Percentiles rank a stretch among this genome's conserved stretches.
phyloP scores from a whole-genome alignment of 1,140 invertebrate genomes.

The Ceratitis capitata region DNA sequence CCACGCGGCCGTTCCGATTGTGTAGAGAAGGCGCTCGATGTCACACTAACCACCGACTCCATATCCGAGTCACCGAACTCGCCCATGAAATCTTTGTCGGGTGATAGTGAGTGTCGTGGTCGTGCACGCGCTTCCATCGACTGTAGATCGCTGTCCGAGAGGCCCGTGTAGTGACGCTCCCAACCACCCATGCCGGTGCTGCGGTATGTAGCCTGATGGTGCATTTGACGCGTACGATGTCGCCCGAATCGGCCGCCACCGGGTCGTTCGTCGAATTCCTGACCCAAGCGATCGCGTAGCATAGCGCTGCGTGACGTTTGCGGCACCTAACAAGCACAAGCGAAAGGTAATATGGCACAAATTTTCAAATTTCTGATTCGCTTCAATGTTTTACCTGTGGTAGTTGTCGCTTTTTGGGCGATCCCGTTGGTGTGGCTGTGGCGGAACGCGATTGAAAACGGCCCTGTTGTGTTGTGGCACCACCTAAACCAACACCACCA shows the following conservation, averaged over 20 bases:
- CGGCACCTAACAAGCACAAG: conserved; percentile 51
- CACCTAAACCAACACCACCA: conserved; percentile 46
- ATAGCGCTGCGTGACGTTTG: conserved; percentile 66
- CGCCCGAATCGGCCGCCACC: conserved; percentile 71
- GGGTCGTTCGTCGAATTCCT: conserved; percentile 87
- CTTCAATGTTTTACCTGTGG: conserved; percentile 79
- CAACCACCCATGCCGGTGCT: conserved; percentile 76
- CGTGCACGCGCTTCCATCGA: conserved; percentile 68
- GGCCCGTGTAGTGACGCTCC: conserved; percentile 81
- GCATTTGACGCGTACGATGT: conserved; percentile 72
- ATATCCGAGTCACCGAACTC: conserved; percentile 87
- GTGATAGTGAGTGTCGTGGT: conserved; percentile 70
- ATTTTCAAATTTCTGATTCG: too few species aligned
- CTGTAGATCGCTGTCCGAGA: conserved; percentile 83
- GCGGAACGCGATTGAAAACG: conserved; percentile 85
- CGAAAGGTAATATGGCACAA: too few species aligned
- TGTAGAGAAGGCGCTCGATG: conserved; percentile 91
- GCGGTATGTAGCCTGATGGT: conserved; percentile 73
- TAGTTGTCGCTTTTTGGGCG: conserved; percentile 94
- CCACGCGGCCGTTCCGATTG: conserved; percentile 87
- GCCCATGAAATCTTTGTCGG: conserved; percentile 76
- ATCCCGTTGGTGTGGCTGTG: conserved; percentile 92
- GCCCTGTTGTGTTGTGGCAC: conserved; percentile 62
- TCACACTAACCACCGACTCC: conserved; percentile 86
- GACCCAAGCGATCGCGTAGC: conserved; percentile 75